Evolutionary conservation across 1,140 invertebrate genomes (phyloP).

Genomic region (Plutomurus gul): DNA sequence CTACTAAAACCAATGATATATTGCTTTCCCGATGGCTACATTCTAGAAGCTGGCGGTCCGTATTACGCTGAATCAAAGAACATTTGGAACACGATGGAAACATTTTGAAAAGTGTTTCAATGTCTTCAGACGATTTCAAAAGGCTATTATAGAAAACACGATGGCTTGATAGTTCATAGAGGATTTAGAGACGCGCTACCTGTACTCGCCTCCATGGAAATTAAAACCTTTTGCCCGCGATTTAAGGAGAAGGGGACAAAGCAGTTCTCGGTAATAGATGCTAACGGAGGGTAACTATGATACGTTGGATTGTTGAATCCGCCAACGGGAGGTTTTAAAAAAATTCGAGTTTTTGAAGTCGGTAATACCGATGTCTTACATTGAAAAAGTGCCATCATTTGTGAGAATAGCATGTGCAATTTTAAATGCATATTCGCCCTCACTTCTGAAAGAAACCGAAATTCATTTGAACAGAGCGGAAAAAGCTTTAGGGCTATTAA

Average conservation of each 20-base stretch:
- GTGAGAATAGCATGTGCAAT: too few relatives aligned
- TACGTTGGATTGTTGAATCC: neutral
- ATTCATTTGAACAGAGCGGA: too few relatives aligned
- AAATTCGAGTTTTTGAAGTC: too few relatives aligned
- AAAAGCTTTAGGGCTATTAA: too few relatives aligned
- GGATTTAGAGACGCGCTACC: neutral
- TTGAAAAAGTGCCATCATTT: too few relatives aligned
- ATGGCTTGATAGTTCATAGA: neutral
- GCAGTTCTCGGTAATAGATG: neutral
- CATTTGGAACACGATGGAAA: neutral
- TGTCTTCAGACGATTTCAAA: neutral
- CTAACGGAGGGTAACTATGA: neutral
- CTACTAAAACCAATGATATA: constrained; percentile 14
- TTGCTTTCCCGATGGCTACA: neutral
- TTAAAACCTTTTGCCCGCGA: neutral
- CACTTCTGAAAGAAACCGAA: too few relatives aligned
- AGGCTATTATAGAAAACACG: neutral
- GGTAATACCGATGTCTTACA: too few relatives aligned
- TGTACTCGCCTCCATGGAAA: neutral
- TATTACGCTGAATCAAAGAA: neutral
- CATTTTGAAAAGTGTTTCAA: neutral
- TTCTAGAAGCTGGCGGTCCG: neutral
- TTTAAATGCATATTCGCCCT: too few relatives aligned
- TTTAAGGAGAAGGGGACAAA: neutral
- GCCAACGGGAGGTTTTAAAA: too few relatives aligned